Base-by-base conservation (phyloP, 2,888 invertebrate species). In the Xanthia togata region DNA sequence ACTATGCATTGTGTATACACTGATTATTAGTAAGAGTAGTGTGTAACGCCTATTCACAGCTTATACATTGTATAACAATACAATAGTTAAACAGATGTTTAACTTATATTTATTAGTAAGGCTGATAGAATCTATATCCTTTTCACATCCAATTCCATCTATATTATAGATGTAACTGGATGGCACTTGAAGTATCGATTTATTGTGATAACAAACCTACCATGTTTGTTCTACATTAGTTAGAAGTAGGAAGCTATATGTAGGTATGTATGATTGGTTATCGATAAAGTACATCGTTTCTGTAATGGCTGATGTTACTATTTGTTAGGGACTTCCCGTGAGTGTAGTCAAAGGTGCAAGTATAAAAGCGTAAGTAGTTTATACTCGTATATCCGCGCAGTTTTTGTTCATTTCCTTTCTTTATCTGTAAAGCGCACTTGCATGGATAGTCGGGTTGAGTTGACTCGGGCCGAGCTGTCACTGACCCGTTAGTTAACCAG, bases 141-240 rank as follows among this genome's bases (percentile, higher is more conserved):
- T 9, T 41, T 9, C 41, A 41, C 38, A 38, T 38, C 4, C 38
- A 38, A 38, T 38, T 38, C 31, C 38, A 47, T 47, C 17, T 50
- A 20, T 44, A 44, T 4, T 47, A n/a, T 8, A 8, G 57, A 12
- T 50, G 57, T 2, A 71, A 68, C 47, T 53, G 50, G 20, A 63
- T 26, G n/a, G 38, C 12, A 65, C 69, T 82, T 79, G 47, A 82
- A 38, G 53, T 83, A 83, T 78, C 53, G 68, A 72, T 83, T 68
- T 55, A 41, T 71, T 59, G 38, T 67, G 63, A 78, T 78, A 82
- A 57, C 67, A 67, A 64, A 71, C 47, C 38, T 53, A n/a, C 23
- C 65, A 55, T 72, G 68, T 70, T 77, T 44, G 38, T 82, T 35
- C 2, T 64, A 41, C 23, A 20, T 55, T 2, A 14, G 20, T n/a